Evolutionary conservation across 1,140 invertebrate genomes (phyloP), one percentile per base, ranked within the genome.

Genomic region (Potamilus streckersoni): DNA sequence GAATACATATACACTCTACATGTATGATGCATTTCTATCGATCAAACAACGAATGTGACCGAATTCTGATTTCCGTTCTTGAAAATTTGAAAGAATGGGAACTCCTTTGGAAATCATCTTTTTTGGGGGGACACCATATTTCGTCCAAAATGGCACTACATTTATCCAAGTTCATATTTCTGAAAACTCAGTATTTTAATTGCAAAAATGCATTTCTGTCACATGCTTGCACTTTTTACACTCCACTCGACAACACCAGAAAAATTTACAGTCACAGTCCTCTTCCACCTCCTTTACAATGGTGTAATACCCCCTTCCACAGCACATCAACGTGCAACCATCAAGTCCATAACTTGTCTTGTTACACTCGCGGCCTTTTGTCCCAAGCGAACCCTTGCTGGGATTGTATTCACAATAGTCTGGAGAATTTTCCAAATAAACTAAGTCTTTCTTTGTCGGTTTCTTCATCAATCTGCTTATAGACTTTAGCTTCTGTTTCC

Each of bases 181-280:
- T 2, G 27, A 31, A 31, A 31, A 31, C 27, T 31, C 27, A 66
- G 17, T 66, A 8, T 16, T 16, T 82, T 91, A 96, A 90, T 97
- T 97, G 90, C 96, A 97, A 81, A 95, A 93, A 86, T 96, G 94
- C 83, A 96, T 94, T 83, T 96, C 95, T 76, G 93, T 92, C 83
- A 93, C 93, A 80, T 93, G 94, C 71, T 93, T 92, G 87, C 96
- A 97, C 63, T 94, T 92, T 83, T 96, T 94, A 91, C 96, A 98
- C 80, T 95, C 93, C 0, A 98, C 95, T 74, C 94, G 92, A 89
- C 96, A 98, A 91, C 96, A 98, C 96, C 96, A 97, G 59, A 96
- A 94, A 86, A 98, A 97, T 82, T 94, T 93, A 90, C 97, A 98
- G 82, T 95, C 94, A 91, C 96, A 98, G 89, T 97, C 96, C 88